Evolutionary conservation across 2,113 vertebrate species (phyloP).

Genomic region (Paraplagusia blochii): DNA sequence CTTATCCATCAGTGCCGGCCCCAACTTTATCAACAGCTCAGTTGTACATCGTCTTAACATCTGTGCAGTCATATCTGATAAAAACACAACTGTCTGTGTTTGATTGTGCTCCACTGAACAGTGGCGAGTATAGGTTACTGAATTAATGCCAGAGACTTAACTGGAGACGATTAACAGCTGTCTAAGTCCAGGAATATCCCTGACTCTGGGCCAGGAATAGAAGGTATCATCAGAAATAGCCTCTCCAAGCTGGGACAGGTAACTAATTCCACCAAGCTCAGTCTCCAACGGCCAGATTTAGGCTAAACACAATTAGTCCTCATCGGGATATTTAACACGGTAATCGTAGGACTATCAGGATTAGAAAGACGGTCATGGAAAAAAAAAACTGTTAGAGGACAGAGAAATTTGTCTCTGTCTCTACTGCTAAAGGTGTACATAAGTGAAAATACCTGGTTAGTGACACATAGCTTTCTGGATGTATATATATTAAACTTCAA

Average conservation of each 20-base stretch:
- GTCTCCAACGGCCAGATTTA: conserved; percentile 36
- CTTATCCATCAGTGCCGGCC: too few species aligned
- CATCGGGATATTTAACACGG: conserved; percentile 23
- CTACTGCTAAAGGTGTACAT: too few species aligned
- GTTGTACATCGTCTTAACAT: too few species aligned
- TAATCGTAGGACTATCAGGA: too few species aligned
- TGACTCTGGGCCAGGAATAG: conserved; percentile 60
- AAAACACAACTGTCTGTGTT: neutral
- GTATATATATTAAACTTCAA: too few species aligned
- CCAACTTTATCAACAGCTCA: too few species aligned
- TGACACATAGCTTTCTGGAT: too few species aligned
- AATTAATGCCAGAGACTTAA: conserved; percentile 31
- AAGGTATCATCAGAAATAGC: conserved; percentile 48
- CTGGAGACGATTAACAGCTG: conserved; percentile 45
- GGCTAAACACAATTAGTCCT: conserved; percentile 18
- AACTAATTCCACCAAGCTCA: conserved; percentile 49
- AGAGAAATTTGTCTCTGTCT: too few species aligned
- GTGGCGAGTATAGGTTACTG: neutral
- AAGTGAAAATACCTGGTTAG: too few species aligned
- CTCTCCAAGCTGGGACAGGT: conserved; percentile 7
- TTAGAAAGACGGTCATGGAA: too few species aligned
- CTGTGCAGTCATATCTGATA: neutral
- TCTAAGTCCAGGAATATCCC: conserved; percentile 40
- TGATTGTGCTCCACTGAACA: neutral
- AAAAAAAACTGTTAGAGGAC: too few species aligned